Conservation (phyloP, 2,113 vertebrate species). For the Hippocampus barbouri region DNA sequence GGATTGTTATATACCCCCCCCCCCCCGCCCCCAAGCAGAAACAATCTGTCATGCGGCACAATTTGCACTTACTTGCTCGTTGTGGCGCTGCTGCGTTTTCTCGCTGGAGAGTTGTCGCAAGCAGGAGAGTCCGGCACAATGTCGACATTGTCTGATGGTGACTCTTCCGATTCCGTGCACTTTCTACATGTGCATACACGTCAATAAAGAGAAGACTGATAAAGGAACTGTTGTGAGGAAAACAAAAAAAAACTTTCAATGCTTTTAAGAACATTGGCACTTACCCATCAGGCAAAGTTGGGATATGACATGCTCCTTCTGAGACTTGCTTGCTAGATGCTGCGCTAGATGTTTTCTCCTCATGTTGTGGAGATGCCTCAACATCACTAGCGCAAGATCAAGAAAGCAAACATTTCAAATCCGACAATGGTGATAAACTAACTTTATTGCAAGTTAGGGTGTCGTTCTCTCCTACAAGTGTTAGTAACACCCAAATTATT, state of each 20-base stretch:
- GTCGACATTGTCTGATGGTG: constrained; percentile 33
- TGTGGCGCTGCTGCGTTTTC: neutral
- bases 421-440: neutral
- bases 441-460: neutral
- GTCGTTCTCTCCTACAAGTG: neutral
- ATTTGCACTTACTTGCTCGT: constrained; percentile 19
- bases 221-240: neutral
- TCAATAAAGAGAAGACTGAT: neutral
- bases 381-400: constrained; percentile 8
- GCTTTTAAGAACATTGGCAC: neutral
- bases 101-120: constrained; percentile 6
- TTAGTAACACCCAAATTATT: neutral
- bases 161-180: neutral
- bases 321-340: neutral
- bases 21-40: too few relatives aligned
- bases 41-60: neutral
- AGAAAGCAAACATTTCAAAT: neutral
- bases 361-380: constrained; percentile 13
- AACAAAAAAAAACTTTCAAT: neutral
- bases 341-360: constrained; percentile 6
- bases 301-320: neutral
- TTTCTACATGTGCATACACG: constrained; percentile 2
- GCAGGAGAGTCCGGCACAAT: neutral
- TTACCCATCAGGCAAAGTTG: constrained; percentile 16
- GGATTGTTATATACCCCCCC: neutral